Evolutionary conservation across 2,888 invertebrate genomes (phyloP).

Genomic region (Caradrina kadenii): DNA sequence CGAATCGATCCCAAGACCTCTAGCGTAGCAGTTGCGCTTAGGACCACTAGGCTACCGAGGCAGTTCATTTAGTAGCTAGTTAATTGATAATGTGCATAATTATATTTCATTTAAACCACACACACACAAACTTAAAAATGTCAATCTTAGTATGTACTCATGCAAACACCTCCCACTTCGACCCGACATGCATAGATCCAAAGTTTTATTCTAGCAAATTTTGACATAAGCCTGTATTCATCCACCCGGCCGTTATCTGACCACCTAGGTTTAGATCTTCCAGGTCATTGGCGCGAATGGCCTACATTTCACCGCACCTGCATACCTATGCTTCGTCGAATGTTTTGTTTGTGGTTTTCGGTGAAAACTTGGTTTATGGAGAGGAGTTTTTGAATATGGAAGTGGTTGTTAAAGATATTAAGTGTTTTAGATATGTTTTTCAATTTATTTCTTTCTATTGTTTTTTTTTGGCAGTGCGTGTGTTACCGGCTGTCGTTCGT

Average conservation of each 20-base stretch:
- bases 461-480: too few species aligned
- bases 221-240: constrained; percentile 53
- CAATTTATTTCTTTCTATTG: too few species aligned
- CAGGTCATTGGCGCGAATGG: constrained; percentile 62
- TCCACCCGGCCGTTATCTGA: constrained; percentile 50
- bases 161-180: not conserved
- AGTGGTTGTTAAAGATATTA: not conserved
- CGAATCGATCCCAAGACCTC: too few species aligned
- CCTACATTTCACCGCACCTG: constrained; percentile 57
- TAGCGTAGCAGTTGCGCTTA: too few species aligned
- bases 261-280: constrained; percentile 60
- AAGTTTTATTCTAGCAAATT: constrained; percentile 40
- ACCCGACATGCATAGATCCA: constrained; percentile 25
- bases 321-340: constrained; percentile 31
- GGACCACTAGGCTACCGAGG: too few species aligned
- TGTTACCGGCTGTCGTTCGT: too few species aligned
- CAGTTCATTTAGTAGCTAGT: too few species aligned
- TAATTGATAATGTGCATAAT: too few species aligned
- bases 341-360: constrained; percentile 38
- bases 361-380: constrained; percentile 17
- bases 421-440: too few species aligned
- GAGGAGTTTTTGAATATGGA: not conserved
- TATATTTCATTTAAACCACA: too few species aligned
- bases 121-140: constrained; percentile 4
- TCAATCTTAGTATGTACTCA: not conserved